phyloP scores from a whole-genome alignment of 1,140 invertebrate species.

The Sinonovacula constricta region DNA sequence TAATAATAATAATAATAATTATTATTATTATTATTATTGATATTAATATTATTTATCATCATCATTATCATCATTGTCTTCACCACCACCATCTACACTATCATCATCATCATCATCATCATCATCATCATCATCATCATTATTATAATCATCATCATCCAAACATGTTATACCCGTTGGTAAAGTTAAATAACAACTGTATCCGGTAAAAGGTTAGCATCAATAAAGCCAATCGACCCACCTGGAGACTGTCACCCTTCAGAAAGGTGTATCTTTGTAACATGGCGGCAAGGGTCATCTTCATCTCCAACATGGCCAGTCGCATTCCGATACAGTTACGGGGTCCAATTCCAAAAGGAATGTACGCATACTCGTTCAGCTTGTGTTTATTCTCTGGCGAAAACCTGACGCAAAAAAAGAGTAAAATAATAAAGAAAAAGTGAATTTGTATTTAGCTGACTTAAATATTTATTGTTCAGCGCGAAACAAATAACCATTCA shows the following conservation, averaged over 20 bases:
- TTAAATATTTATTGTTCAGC: too few species aligned
- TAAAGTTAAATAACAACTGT: too few species aligned
- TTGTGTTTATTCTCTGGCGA: slow-evolving; percentile 3
- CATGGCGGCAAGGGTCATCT: slow-evolving; percentile 65
- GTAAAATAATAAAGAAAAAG: too few species aligned
- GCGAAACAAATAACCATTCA: too few species aligned
- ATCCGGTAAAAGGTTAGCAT: neutral
- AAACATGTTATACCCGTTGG: too few species aligned
- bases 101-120: neutral
- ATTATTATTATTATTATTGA: too few species aligned
- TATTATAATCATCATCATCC: neutral
- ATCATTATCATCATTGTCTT: slow-evolving; percentile 1
- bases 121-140: slow-evolving; percentile 4
- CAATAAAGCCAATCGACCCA: slow-evolving; percentile 4
- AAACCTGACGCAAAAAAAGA: too few species aligned
- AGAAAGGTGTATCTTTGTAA: slow-evolving; percentile 60
- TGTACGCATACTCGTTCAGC: slow-evolving; percentile 40
- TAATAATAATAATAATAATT: too few species aligned
- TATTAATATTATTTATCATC: neutral
- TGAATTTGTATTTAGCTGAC: too few species aligned
- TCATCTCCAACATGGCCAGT: slow-evolving; percentile 70
- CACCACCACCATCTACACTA: neutral
- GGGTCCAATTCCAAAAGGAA: slow-evolving; percentile 70
- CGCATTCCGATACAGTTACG: slow-evolving; percentile 72
- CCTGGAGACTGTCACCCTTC: slow-evolving; percentile 51